Conservation (phyloP, 64 coral and sea anemone genomes). For the Montipora sp. region DNA sequence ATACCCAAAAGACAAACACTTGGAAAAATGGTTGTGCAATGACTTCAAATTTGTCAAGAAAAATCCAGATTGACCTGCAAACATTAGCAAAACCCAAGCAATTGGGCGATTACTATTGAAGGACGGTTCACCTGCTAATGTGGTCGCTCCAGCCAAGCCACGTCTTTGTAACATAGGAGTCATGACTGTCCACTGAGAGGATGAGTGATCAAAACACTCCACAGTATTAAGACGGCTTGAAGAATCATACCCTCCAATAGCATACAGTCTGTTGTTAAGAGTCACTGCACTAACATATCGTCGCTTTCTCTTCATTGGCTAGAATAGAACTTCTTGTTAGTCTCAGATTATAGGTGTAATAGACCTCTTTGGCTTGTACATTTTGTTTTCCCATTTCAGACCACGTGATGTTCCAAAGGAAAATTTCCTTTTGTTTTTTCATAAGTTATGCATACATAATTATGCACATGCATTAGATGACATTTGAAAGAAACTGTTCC, state of each 20-base stretch:
- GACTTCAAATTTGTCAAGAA: too few relatives aligned
- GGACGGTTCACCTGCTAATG: slow-evolving; percentile 64
- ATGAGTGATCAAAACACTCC: slow-evolving; percentile 87
- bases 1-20: too few relatives aligned
- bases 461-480: too few relatives aligned
- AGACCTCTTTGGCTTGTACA: too few relatives aligned
- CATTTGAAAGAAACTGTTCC: too few relatives aligned
- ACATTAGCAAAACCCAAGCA: too few relatives aligned
- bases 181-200: slow-evolving; percentile 73
- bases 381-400: too few relatives aligned
- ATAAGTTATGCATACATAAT: too few relatives aligned
- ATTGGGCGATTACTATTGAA: background rate
- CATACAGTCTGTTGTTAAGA: slow-evolving; percentile 86
- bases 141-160: slow-evolving; percentile 89
- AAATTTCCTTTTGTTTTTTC: too few relatives aligned
- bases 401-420: too few relatives aligned
- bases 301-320: slow-evolving; percentile 91
- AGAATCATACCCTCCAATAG: slow-evolving; percentile 93
- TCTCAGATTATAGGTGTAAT: background rate
- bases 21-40: too few relatives aligned
- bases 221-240: slow-evolving; percentile 93
- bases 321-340: background rate
- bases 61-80: too few relatives aligned
- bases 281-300: slow-evolving; percentile 90
- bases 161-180: slow-evolving; percentile 95